Percentiles rank a stretch among this genome's conserved stretches.
These are phyloP conservation scores for Cephus pygmeus DNA, from an alignment of 2,888 invertebrate genomes.

Conservation along the genomic window DNA sequence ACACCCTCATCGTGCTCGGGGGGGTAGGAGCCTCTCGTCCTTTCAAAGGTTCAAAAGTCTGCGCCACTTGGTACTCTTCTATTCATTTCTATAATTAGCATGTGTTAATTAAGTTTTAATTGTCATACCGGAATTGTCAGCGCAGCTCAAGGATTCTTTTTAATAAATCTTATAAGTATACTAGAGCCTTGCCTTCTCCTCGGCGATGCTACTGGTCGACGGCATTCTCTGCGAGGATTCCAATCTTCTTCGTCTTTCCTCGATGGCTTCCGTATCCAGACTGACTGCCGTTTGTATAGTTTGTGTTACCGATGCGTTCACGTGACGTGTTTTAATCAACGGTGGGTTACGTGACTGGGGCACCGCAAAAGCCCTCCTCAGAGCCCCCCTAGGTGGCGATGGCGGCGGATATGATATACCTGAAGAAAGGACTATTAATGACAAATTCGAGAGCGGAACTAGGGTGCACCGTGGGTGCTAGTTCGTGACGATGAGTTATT, in stretches of 20 bases:
- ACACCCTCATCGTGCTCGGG: constrained; percentile 14
- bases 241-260: constrained; percentile 58
- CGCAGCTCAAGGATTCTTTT: background rate
- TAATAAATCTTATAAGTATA: background rate
- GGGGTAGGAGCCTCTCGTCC: constrained; percentile 24
- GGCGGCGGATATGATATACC: constrained; percentile 88
- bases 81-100: constrained; percentile 41
- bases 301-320: constrained; percentile 68
- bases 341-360: constrained; percentile 82
- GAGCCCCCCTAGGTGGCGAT: constrained; percentile 71
- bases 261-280: constrained; percentile 57
- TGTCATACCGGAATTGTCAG: background rate
- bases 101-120: background rate
- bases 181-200: constrained; percentile 53
- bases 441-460: background rate
- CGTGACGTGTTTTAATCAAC: constrained; percentile 82
- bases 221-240: constrained; percentile 56
- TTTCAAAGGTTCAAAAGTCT: constrained; percentile 28
- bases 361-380: constrained; percentile 72
- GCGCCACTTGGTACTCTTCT: constrained; percentile 19
- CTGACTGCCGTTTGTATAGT: constrained; percentile 52
- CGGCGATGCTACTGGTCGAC: constrained; percentile 57
- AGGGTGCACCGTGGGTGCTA: background rate
- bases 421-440: constrained; percentile 3
- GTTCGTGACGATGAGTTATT: background rate